Conservation (phyloP, 2,113 vertebrate species). For the Brevimyrus niger region DNA sequence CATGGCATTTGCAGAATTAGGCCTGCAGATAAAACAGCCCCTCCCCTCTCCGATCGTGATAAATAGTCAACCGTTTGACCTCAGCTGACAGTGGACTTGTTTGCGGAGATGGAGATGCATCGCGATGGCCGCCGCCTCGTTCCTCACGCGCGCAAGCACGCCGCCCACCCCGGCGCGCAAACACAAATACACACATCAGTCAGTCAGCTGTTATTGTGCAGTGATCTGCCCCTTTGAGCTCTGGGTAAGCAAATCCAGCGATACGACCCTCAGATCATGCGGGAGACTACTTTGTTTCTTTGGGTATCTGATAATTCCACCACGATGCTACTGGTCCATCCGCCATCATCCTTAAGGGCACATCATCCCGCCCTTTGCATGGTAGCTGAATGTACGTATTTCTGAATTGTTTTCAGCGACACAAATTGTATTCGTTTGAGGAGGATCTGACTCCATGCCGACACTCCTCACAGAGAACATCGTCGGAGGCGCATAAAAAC, state of each 20-base stretch:
- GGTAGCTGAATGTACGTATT: neutral
- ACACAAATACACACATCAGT: neutral
- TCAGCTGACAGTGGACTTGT: neutral
- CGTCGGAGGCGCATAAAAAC: neutral
- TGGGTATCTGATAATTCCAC: neutral
- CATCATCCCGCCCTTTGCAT: neutral
- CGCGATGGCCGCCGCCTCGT: neutral
- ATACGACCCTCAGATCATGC: neutral
- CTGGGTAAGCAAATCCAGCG: neutral
- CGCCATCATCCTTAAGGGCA: neutral
- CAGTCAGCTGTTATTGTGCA: constrained; percentile 13
- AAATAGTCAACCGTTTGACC: constrained; percentile 6
- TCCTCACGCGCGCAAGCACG: neutral
- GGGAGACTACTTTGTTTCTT: neutral
- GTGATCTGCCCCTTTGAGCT: neutral
- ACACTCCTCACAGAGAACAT: neutral
- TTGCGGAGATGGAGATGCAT: constrained; percentile 2
- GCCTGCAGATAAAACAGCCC: neutral
- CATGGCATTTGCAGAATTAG: neutral
- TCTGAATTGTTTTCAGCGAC: neutral
- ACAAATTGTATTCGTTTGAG: neutral
- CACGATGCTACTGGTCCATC: neutral
- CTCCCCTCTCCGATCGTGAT: neutral
- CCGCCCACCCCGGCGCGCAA: neutral
- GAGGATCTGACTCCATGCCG: neutral